phyloP scores from a whole-genome alignment of 2,797 vertebrate species.

The Diglossa cyanea region DNA sequence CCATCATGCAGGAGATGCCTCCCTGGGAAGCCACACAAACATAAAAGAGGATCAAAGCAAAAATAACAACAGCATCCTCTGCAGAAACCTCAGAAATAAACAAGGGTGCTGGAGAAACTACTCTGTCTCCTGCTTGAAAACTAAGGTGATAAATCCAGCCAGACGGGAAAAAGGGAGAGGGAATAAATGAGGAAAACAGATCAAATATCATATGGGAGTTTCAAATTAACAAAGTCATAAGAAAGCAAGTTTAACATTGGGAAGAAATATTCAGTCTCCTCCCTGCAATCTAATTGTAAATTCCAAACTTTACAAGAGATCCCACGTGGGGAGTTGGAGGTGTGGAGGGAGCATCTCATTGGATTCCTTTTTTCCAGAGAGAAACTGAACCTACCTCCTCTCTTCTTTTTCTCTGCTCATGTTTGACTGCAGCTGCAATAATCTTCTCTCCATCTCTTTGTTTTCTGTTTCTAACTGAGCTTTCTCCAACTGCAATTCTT shows the following conservation, averaged over 20 bases:
- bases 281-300: background rate
- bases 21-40: background rate
- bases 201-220: background rate
- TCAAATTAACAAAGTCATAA: background rate
- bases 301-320: background rate
- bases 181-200: background rate
- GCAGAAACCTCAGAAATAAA: background rate
- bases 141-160: background rate
- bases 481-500: constrained; percentile 81
- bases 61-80: background rate
- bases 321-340: background rate
- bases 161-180: background rate
- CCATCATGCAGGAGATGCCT: background rate
- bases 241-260: background rate
- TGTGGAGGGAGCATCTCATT: background rate
- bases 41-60: background rate
- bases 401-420: constrained; percentile 87
- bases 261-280: background rate
- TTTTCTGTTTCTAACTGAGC: constrained; percentile 81
- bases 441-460: constrained; percentile 84
- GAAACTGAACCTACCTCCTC: constrained; percentile 79
- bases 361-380: background rate
- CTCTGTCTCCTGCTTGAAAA: background rate
- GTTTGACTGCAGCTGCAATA: constrained; percentile 80
- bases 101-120: background rate